Evolutionary conservation across 2,888 invertebrate genomes (phyloP).

Genomic region (Ditula angustiorana): DNA sequence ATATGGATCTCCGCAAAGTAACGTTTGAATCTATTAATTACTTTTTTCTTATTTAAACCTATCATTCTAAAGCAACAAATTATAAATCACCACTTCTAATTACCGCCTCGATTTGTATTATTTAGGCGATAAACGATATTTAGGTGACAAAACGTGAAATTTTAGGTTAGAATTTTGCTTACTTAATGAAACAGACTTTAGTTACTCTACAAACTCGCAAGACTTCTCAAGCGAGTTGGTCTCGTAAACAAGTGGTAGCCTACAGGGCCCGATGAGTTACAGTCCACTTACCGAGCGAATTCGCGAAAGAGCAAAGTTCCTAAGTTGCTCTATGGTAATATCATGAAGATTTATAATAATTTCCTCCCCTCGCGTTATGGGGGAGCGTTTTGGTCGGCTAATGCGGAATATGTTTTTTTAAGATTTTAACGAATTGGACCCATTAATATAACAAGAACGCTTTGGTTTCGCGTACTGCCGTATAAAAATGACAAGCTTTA

Average conservation of each 20-base stretch:
- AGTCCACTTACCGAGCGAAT: conserved; percentile 79
- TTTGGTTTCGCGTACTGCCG: not conserved
- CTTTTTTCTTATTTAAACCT: no score
- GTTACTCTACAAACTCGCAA: conserved; percentile 4
- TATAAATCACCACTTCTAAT: no score
- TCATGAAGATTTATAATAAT: conserved; percentile 84
- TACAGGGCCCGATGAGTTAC: conserved; percentile 75
- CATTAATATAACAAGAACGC: not conserved
- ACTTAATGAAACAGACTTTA: not conserved
- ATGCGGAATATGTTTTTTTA: conserved; percentile 45
- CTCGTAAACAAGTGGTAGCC: conserved; percentile 63
- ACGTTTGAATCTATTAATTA: no score
- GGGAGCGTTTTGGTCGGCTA: conserved; percentile 71
- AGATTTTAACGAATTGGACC: not conserved
- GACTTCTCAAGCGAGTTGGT: conserved; percentile 16
- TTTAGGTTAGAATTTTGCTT: no score
- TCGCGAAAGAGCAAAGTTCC: conserved; percentile 78
- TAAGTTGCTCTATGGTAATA: conserved; percentile 82
- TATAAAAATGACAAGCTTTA: no score
- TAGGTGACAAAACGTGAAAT: no score
- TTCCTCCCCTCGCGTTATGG: conserved; percentile 70
- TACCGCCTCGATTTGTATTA: no score
- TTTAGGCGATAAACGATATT: no score
- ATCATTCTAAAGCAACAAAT: no score
- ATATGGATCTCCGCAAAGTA: no score